phyloP scores from a whole-genome alignment of 2,888 invertebrate species.

The Cantharis flavilabris region DNA sequence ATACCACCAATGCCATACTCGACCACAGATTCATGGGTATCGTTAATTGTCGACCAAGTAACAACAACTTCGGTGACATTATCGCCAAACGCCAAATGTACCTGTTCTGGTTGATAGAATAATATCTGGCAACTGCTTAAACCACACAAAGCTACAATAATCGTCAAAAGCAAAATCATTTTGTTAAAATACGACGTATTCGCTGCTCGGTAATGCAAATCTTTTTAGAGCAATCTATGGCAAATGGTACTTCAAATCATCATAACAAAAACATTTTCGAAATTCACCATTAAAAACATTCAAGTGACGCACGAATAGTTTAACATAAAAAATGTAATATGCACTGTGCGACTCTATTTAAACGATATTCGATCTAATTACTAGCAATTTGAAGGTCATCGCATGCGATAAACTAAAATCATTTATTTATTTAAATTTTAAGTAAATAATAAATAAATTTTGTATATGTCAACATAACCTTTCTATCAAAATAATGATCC shows the following conservation, averaged over 20 bases:
- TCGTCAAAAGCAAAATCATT: not conserved
- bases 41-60: conserved; percentile 81
- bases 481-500: not conserved
- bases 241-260: not conserved
- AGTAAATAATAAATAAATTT: not conserved
- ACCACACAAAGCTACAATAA: not conserved
- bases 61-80: conserved; percentile 71
- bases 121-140: conserved; percentile 18
- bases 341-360: not conserved
- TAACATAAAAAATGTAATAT: not conserved
- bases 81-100: conserved; percentile 70
- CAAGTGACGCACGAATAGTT: not conserved
- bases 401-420: not conserved
- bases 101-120: conserved; percentile 69
- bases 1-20: conserved; percentile 73
- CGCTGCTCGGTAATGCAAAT: not conserved
- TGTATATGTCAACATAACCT: not conserved
- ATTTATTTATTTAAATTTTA: not conserved
- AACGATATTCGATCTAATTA: not conserved
- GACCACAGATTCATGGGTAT: conserved; percentile 69
- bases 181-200: not conserved
- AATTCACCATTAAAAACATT: not conserved
- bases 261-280: not conserved
- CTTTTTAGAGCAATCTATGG: not conserved
- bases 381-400: not conserved